Evolutionary conservation across 1,140 invertebrate species (phyloP).

Genomic region (Listronotus oregonensis): DNA sequence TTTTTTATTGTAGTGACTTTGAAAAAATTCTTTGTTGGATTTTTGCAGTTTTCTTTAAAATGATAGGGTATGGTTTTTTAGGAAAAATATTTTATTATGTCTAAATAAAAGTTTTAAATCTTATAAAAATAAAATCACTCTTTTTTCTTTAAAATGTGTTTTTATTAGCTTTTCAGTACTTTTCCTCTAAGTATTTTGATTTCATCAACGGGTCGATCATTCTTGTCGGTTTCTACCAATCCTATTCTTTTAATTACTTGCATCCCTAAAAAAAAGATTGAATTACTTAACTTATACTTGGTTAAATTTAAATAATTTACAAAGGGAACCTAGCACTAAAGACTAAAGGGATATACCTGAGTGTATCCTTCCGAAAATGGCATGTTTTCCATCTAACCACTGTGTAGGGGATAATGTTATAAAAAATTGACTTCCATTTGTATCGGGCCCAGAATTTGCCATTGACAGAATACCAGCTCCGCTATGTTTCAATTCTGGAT

Average conservation of each 20-base stretch:
- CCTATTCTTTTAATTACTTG: slow-evolving; percentile 89
- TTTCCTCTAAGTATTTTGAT: slow-evolving; percentile 82
- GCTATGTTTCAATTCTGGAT: slow-evolving; percentile 92
- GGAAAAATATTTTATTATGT: too few species aligned
- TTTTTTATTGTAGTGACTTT: too few species aligned
- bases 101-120: too few species aligned
- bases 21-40: too few species aligned
- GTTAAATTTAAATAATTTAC: too few species aligned
- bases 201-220: slow-evolving; percentile 89
- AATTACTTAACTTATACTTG: background rate
- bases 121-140: too few species aligned
- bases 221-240: slow-evolving; percentile 88
- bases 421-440: slow-evolving; percentile 98
- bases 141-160: background rate
- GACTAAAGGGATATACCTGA: slow-evolving; percentile 63
- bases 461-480: slow-evolving; percentile 74
- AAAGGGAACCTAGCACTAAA: too few species aligned
- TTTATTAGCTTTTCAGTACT: slow-evolving; percentile 60
- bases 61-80: too few species aligned
- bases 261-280: slow-evolving; percentile 65
- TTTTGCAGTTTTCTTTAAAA: too few species aligned
- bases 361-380: slow-evolving; percentile 91
- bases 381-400: slow-evolving; percentile 97
- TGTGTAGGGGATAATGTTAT: slow-evolving; percentile 95
- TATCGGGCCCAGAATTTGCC: slow-evolving; percentile 92